Base-by-base conservation (phyloP, 2,888 invertebrate species). In the Drosophila colorata region DNA sequence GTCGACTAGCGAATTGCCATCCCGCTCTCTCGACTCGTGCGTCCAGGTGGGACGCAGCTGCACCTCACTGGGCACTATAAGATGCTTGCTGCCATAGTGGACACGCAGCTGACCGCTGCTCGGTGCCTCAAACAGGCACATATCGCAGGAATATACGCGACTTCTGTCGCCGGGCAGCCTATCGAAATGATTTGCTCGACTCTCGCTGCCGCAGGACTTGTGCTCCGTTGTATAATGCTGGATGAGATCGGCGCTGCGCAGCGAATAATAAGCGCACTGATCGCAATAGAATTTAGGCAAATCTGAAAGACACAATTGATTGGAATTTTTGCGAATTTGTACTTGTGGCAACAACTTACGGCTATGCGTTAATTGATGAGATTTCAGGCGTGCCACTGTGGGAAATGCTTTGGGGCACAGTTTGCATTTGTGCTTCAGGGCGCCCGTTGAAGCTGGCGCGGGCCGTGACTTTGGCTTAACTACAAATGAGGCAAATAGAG, bases 261-360 rank as follows among this genome's bases (percentile, higher is more conserved):
- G 76, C 43, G 90, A 86, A 64, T 85, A 90, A 46, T 75, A 90
- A 9, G 63, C 57, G 44, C 90, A 90, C 56, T 81, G 82, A 71
- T 91, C 90, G 56, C 90, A 90, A 60, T 81, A 90, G 56, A 90
- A 90, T 56, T 91, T 91, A 0, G 90, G 90, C 49, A 90, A 80
- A 82, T 91, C 90, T 90, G 59, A 31, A 64, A 20, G 0, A 7
- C 11, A 47, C 0, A 9, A 20, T 3, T 11, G 3, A 2, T 31
- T 8, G 11, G 28, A 13, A 9, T 14, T 11, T 9, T 7, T 1
- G 6, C n/a, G 35, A 9, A 9, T 4, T 13, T 9, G 2, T 2
- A 0, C 6, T 6, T 40, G 1, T 28, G 28, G 11, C 4, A 3
- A 2, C 1, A n/a, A 35, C 87, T 85, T 46, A 83, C 83, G 66